Percentiles rank a stretch among this genome's conserved stretches.
Conservation (phyloP, 2,888 invertebrate species). For the Caenorhabditis virilis region DNA sequence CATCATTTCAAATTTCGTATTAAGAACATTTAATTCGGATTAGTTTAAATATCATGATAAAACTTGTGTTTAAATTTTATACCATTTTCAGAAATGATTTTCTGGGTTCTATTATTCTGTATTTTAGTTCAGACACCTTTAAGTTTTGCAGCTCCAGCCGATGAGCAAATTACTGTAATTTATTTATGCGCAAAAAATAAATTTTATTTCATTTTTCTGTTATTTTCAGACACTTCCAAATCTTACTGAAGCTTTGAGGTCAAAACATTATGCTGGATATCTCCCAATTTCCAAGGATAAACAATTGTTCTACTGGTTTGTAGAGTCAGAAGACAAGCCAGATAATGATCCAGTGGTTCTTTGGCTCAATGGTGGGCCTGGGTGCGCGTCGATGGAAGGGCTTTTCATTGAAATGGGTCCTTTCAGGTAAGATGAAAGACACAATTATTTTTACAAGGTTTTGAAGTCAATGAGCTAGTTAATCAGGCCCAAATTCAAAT, state of each 20-base stretch:
- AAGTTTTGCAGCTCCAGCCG: constrained; percentile 2
- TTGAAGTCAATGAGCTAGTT: no score
- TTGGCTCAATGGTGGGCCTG: constrained; percentile 70
- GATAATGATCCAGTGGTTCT: constrained; percentile 69
- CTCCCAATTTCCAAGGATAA: constrained; percentile 68
- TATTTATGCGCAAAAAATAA: no score
- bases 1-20: no score
- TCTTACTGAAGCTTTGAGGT: constrained; percentile 41
- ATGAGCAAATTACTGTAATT: constrained; percentile 3
- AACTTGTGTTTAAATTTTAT: no score
- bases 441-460: no score
- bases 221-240: constrained; percentile 34
- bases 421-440: no score
- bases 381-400: constrained; percentile 57
- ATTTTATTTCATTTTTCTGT: not conserved
- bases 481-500: no score
- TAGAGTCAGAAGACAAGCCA: constrained; percentile 67
- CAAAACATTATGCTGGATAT: constrained; percentile 71
- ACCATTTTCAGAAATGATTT: no score
- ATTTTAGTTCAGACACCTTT: no score
- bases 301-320: constrained; percentile 70
- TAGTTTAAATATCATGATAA: no score
- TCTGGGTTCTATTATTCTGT: no score
- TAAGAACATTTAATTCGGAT: no score
- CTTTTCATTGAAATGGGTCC: constrained; percentile 60